Evolutionary conservation across 2,888 invertebrate species (phyloP), one percentile per base, ranked within the genome.

Genomic region (Blastobasis lacticolella): DNA sequence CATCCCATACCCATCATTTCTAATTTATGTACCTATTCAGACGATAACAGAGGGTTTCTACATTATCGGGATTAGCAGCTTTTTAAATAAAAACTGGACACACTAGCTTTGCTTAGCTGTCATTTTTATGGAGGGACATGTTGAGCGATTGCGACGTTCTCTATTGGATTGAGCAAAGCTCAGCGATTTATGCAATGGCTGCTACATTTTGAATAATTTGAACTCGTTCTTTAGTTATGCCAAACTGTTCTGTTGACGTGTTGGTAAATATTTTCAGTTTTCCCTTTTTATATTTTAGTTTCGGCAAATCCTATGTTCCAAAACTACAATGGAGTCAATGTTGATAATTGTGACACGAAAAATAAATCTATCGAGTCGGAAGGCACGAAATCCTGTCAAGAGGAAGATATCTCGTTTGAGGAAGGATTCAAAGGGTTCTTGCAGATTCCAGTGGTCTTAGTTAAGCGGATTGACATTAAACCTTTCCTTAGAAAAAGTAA

Each of bases 381-480:
- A 54, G 36, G 6, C 45, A 49, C 52, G 54, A 49, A 9, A 38
- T 51, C 46, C 55, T 56, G 7, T 49, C 43, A 51, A 52, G 45
- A 62, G 42, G 56, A 68, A 61, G 54, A 63, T 62, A 56, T 66
- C 65, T 50, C 71, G 67, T 51, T 54, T 60, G 66, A 71, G 69
- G 53, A 6, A 5, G 48, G 37, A 9, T 81, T 81, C 53, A 63
- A 66, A 45, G 81, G 79, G 10, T 84, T 81, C 59, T 55, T 66
- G 40, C 75, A 73, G 57, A 49, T 62, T 5, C 82, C 84, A 1
- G 45, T 56, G 40, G 78, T 85, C 46, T 4, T 62, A 4, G 10
- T 85, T 10, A 45, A 66, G 49, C 78, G 78, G 45, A 58, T 66
- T 46, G 75, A 83, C 56, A 72, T 85, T 57, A 66, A 66, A 42